Conservation (phyloP, 2,797 vertebrate species). For the Ctenochaetus hawaiiensis region DNA sequence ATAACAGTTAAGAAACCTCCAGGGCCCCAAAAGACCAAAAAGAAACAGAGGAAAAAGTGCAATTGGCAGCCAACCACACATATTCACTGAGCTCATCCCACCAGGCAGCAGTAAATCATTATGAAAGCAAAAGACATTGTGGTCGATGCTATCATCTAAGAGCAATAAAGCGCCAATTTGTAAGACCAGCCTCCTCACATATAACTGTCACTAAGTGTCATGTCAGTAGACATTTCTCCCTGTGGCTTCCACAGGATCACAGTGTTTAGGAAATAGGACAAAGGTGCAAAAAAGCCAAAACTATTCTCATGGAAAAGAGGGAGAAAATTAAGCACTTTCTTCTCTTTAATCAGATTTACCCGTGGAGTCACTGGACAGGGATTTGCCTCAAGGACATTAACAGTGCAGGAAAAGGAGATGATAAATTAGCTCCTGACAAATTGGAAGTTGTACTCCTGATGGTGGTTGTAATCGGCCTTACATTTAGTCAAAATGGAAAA, state of each 20-base stretch:
- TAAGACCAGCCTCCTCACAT: constrained; percentile 81
- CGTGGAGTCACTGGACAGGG: constrained; percentile 26
- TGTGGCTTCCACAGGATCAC: constrained; percentile 49
- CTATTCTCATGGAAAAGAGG: constrained; percentile 29
- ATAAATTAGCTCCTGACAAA: constrained; percentile 60
- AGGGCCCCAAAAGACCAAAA: constrained; percentile 87
- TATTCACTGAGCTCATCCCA: constrained; percentile 89
- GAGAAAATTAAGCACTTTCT: constrained; percentile 31
- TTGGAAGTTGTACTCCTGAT: constrained; percentile 40
- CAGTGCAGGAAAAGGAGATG: constrained; percentile 41
- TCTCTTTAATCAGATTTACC: constrained; percentile 47
- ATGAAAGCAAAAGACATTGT: constrained; percentile 86
- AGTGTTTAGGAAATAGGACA: constrained; percentile 55
- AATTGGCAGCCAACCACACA: constrained; percentile 86
- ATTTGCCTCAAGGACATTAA: constrained; percentile 50
- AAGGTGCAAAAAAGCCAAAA: constrained; percentile 43
- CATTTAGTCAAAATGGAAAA: constrained; percentile 72
- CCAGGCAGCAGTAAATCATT: constrained; percentile 92
- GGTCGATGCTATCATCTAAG: constrained; percentile 90
- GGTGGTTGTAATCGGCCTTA: constrained; percentile 65
- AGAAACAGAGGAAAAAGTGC: constrained; percentile 84
- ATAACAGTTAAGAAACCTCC: constrained; percentile 90
- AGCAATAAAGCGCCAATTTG: constrained; percentile 83
- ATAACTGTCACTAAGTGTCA: constrained; percentile 80
- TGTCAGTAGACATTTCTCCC: constrained; percentile 62